These are phyloP conservation scores for Synergus laeviventris DNA, from an alignment of 2,888 invertebrate species.

Conservation along the genomic window DNA sequence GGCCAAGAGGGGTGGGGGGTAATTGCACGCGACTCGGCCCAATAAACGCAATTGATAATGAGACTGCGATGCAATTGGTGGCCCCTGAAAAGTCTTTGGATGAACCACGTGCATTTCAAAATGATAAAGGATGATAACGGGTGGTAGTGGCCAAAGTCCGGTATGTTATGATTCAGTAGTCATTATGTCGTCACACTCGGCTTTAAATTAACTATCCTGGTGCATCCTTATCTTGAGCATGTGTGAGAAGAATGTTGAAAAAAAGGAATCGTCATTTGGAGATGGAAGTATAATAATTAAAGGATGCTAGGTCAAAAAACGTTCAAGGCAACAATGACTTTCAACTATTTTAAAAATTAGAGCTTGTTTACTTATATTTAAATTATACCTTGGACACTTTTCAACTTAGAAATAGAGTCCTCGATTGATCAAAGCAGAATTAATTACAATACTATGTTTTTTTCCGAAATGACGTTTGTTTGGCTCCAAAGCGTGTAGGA, in stretches of 20 bases:
- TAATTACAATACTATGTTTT: neutral
- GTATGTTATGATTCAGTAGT: slow-evolving; percentile 46
- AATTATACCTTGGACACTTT: neutral
- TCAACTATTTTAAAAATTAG: neutral
- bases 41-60: slow-evolving; percentile 26
- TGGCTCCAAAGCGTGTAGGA: neutral
- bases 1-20: neutral
- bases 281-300: slow-evolving; percentile 3
- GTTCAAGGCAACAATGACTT: neutral
- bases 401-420: neutral
- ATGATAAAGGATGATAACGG: slow-evolving; percentile 53
- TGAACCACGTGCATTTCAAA: slow-evolving; percentile 53
- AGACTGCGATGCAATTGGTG: slow-evolving; percentile 21
- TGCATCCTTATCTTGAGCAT: slow-evolving; percentile 12
- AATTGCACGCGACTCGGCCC: slow-evolving; percentile 34
- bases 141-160: slow-evolving; percentile 52
- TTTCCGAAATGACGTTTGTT: neutral
- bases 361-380: neutral
- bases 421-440: neutral
- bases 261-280: slow-evolving; percentile 4
- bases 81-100: slow-evolving; percentile 38
- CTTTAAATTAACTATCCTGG: slow-evolving; percentile 39
- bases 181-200: slow-evolving; percentile 43
- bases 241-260: slow-evolving; percentile 7
- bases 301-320: neutral